A percentile compares a stretch with the other conserved stretches of the same genome.
These are phyloP conservation scores for Lathamus discolor DNA, from an alignment of 2,113 vertebrate genomes.

Conservation along the genomic window DNA sequence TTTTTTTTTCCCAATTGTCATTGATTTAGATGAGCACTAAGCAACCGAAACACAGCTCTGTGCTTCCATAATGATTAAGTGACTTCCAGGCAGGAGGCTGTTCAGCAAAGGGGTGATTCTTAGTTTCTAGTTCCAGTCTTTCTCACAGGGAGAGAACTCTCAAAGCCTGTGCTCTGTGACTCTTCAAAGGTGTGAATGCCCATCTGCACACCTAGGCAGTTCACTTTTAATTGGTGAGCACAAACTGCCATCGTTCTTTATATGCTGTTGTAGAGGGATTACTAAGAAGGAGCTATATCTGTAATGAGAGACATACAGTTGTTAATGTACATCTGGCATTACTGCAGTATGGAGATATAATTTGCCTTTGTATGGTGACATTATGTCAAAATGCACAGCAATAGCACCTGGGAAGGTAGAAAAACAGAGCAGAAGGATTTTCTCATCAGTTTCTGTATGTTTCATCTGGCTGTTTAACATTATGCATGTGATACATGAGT, in stretches of 20 bases:
- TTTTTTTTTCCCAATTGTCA: background rate
- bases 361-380: background rate
- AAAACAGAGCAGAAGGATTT: background rate
- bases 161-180: background rate
- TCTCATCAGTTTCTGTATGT: background rate
- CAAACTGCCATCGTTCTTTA: background rate
- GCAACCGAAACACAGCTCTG: background rate
- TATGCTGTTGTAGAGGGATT: background rate
- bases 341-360: background rate
- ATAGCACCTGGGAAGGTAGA: background rate
- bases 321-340: background rate
- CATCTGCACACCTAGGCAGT: background rate
- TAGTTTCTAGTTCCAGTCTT: background rate
- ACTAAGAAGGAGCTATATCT: background rate
- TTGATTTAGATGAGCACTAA: background rate
- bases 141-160: background rate
- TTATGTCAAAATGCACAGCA: background rate
- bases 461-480: background rate
- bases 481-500: background rate
- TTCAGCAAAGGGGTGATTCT: background rate
- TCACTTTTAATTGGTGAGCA: background rate
- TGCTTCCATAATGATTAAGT: background rate
- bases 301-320: background rate
- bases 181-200: background rate
- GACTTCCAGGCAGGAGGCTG: background rate